These are phyloP conservation scores for Bujurquina vittata DNA, from an alignment of 2,113 vertebrate genomes.

Conservation along the genomic window DNA sequence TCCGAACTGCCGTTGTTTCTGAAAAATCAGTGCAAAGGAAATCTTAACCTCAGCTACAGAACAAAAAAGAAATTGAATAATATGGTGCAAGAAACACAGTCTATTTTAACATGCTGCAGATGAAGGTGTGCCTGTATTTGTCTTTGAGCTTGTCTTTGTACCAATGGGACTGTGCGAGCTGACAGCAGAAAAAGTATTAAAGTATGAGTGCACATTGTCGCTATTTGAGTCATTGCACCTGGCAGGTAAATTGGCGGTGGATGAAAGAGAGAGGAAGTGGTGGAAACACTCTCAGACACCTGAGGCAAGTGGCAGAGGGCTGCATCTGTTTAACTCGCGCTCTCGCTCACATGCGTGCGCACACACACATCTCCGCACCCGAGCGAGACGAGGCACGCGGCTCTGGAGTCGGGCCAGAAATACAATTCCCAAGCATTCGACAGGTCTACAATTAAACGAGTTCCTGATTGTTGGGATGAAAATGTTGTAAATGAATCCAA, in stretches of 20 bases:
- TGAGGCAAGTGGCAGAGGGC: constrained; percentile 65
- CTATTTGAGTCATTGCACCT: constrained; percentile 71
- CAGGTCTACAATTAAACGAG: constrained; percentile 51
- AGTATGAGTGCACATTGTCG: constrained; percentile 46
- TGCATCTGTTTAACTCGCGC: constrained; percentile 65
- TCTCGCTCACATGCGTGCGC: background rate
- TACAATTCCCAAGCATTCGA: constrained; percentile 41
- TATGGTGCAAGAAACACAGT: background rate
- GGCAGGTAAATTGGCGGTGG: constrained; percentile 74
- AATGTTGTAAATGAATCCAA: constrained; percentile 55
- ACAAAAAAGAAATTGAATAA: background rate
- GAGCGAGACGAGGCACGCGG: background rate
- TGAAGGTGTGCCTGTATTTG: constrained; percentile 31
- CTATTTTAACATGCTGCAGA: constrained; percentile 24
- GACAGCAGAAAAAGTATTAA: constrained; percentile 38
- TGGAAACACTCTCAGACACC: constrained; percentile 70
- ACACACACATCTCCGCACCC: background rate
- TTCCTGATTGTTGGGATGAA: constrained; percentile 36
- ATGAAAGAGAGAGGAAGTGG: constrained; percentile 73
- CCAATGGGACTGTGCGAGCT: constrained; percentile 31
- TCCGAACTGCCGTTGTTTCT: background rate
- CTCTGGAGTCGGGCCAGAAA: constrained; percentile 44
- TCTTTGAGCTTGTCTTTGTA: constrained; percentile 28
- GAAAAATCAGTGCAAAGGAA: background rate
- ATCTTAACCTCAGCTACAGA: background rate